Evolutionary conservation across 2,797 vertebrate genomes (phyloP).

Genomic region (Ambastaia sidthimunki): DNA sequence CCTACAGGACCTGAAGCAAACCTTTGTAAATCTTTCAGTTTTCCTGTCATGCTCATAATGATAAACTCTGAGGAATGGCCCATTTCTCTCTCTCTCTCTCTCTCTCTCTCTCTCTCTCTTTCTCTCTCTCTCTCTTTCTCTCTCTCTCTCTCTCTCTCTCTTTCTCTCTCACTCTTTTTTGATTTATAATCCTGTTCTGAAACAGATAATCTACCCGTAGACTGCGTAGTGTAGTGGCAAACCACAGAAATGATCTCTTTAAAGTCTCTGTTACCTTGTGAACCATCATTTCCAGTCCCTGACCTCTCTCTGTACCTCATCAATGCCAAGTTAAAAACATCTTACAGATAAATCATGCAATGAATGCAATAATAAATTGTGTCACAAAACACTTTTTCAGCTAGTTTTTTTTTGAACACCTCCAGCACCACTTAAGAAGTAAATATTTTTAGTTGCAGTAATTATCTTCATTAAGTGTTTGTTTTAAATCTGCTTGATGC

Average conservation of each 20-base stretch:
- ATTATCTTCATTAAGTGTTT: neutral
- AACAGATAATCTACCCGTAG: slow-evolving; percentile 64
- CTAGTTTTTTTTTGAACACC: neutral
- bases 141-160: slow-evolving; percentile 17
- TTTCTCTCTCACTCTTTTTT: slow-evolving; percentile 38
- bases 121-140: too few relatives aligned
- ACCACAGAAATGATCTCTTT: slow-evolving; percentile 58
- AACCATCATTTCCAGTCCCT: slow-evolving; percentile 51
- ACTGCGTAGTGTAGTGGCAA: slow-evolving; percentile 39
- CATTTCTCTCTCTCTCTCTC: slow-evolving; percentile 14
- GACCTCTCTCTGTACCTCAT: slow-evolving; percentile 32
- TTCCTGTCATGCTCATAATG: slow-evolving; percentile 69
- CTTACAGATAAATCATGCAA: slow-evolving; percentile 1
- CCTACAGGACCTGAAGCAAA: slow-evolving; percentile 59
- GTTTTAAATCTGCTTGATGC: neutral
- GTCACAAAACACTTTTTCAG: neutral
- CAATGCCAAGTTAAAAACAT: slow-evolving; percentile 3
- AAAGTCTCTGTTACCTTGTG: slow-evolving; percentile 41
- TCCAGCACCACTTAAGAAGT: neutral
- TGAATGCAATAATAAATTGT: slow-evolving; percentile 33
- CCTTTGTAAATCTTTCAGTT: slow-evolving; percentile 70
- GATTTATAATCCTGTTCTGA: slow-evolving; percentile 62
- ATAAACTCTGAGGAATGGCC: slow-evolving; percentile 65
- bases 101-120: neutral
- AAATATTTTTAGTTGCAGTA: slow-evolving; percentile 1